A percentile compares a stretch with the other conserved stretches of the same genome.
Evolutionary conservation across 2,888 invertebrate species (phyloP).

Genomic region (Limenitis camilla): DNA sequence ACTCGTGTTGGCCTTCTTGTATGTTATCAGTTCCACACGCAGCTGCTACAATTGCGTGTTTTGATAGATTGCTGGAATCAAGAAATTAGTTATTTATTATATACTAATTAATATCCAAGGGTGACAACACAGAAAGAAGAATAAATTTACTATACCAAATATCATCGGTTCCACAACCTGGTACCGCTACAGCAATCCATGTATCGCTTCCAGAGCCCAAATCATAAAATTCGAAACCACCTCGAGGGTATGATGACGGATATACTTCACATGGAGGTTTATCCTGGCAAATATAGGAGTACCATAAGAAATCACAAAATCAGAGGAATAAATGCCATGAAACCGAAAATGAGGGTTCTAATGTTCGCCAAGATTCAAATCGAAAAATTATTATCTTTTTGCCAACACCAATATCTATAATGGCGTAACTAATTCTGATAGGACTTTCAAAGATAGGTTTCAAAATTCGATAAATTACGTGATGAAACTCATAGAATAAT

Average conservation of each 20-base stretch:
- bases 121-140: neutral
- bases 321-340: too few relatives aligned
- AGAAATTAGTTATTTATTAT: neutral
- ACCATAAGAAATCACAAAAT: too few relatives aligned
- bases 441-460: too few relatives aligned
- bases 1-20: constrained; percentile 35
- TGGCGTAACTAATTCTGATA: too few relatives aligned
- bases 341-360: too few relatives aligned
- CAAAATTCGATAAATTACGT: too few relatives aligned
- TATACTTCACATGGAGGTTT: constrained; percentile 24
- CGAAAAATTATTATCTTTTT: too few relatives aligned
- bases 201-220: constrained; percentile 46
- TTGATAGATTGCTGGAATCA: constrained; percentile 36
- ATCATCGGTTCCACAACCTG: constrained; percentile 46
- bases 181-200: constrained; percentile 54
- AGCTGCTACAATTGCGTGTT: constrained; percentile 44
- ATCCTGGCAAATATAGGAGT: constrained; percentile 28
- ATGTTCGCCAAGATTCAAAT: too few relatives aligned
- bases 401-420: too few relatives aligned
- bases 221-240: constrained; percentile 47
- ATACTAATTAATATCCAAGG: too few relatives aligned
- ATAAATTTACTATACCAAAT: constrained; percentile 34
- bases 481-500: too few relatives aligned
- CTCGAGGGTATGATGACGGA: constrained; percentile 34
- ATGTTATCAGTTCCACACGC: constrained; percentile 44